Percentiles rank a stretch among this genome's conserved stretches.
phyloP scores from a whole-genome alignment of 2,797 vertebrate genomes.

The Brachyrhaphis roseni region DNA sequence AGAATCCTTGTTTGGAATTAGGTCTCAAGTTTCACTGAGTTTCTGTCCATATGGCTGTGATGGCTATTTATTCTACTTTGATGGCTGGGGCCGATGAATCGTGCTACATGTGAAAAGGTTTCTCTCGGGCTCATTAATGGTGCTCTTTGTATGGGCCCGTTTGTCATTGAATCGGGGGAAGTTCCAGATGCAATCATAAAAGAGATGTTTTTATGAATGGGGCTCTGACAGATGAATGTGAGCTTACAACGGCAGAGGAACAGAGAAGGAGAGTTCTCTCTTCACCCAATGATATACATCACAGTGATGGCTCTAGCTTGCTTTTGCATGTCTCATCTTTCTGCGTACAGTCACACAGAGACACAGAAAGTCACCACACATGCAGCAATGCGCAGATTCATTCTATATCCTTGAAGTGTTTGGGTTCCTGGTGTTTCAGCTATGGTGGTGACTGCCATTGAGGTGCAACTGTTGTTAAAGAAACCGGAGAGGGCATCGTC shows the following conservation, averaged over 20 bases:
- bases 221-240: constrained; percentile 67
- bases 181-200: constrained; percentile 77
- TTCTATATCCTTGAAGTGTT: constrained; percentile 65
- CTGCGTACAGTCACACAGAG: constrained; percentile 50
- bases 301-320: constrained; percentile 40
- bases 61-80: constrained; percentile 15
- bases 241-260: constrained; percentile 64
- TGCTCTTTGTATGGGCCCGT: constrained; percentile 60
- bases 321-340: constrained; percentile 63
- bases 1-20: constrained; percentile 23
- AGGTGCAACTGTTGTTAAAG: constrained; percentile 58
- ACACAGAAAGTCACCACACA: constrained; percentile 30
- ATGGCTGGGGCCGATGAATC: constrained; percentile 29
- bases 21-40: constrained; percentile 50
- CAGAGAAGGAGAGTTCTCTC: constrained; percentile 63
- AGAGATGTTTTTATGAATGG: constrained; percentile 78
- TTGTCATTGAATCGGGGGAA: constrained; percentile 68
- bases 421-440: constrained; percentile 61
- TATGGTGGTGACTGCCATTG: constrained; percentile 52
- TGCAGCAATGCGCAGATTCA: constrained; percentile 40
- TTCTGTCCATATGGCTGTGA: constrained; percentile 42
- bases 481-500: constrained; percentile 44
- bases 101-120: constrained; percentile 55
- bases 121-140: constrained; percentile 62
- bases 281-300: constrained; percentile 62